Percentiles rank a stretch among this genome's conserved stretches.
phyloP scores from a whole-genome alignment of 2,113 vertebrate species.

The Stegostoma tigrinum region DNA sequence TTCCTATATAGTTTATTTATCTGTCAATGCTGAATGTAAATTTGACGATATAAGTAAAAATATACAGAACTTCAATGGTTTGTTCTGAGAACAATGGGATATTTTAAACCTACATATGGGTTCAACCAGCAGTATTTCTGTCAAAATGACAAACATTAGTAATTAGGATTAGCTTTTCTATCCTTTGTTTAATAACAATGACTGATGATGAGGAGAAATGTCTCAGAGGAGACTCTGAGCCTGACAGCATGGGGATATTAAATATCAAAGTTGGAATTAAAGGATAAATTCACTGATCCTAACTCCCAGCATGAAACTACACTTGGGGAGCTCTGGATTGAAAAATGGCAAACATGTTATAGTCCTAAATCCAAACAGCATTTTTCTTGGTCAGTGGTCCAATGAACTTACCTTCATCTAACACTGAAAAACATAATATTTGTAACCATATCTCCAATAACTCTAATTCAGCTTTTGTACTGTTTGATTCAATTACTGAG shows the following conservation, averaged over 20 bases:
- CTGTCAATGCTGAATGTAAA: not conserved
- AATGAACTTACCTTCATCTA: not conserved
- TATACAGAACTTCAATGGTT: not conserved
- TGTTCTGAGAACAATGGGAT: not conserved
- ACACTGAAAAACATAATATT: not conserved
- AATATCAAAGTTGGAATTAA: constrained; percentile 9
- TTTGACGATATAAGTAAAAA: not conserved
- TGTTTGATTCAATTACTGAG: not conserved
- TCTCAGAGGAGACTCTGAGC: not conserved
- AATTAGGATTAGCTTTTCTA: not conserved
- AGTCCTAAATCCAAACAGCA: not conserved
- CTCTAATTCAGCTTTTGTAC: not conserved
- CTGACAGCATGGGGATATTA: not conserved
- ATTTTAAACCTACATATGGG: not conserved
- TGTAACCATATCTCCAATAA: not conserved
- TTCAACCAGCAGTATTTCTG: not conserved
- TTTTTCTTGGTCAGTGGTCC: not conserved
- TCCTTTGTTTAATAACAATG: not conserved
- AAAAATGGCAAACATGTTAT: not conserved
- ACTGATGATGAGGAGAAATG: not conserved
- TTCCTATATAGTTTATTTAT: not conserved
- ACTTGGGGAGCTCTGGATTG: not conserved
- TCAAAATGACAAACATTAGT: not conserved
- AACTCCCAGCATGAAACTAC: not conserved
- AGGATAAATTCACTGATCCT: not conserved